Percentiles rank a stretch among this genome's conserved stretches.
Conservation (phyloP, 1,140 invertebrate genomes). For the Drosophila aff. region DNA sequence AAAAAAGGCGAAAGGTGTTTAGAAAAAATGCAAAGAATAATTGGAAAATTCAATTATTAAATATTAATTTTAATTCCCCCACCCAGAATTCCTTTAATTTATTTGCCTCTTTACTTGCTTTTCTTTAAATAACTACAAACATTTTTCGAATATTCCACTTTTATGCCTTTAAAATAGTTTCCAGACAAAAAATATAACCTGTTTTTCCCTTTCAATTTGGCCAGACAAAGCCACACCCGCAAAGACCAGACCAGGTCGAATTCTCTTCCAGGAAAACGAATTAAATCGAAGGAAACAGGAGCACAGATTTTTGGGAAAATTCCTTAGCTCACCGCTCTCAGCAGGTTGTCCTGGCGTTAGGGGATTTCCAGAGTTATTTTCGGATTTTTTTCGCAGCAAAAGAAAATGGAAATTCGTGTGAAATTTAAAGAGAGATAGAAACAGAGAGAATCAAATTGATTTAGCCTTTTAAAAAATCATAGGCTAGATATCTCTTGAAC, state of each 20-base stretch:
- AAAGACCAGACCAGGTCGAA: conserved; percentile 22
- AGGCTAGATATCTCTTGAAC: conserved; percentile 2
- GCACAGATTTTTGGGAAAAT: conserved; percentile 11
- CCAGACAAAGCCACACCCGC: conserved; percentile 8
- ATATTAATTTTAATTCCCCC: neutral
- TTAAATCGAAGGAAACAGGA: conserved; percentile 12
- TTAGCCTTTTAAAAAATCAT: neutral
- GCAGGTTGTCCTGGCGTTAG: conserved; percentile 33
- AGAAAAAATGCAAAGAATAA: neutral
- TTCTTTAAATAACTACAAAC: neutral
- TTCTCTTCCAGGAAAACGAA: conserved; percentile 27
- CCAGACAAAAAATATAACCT: neutral
- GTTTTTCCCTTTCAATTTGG: conserved; percentile 19
- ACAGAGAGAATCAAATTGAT: neutral
- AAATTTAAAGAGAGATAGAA: conserved; percentile 3
- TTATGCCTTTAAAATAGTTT: neutral
- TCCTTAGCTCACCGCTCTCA: conserved; percentile 5
- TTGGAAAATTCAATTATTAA: neutral
- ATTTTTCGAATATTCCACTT: neutral
- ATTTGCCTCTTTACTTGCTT: neutral
- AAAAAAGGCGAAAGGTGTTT: neutral
- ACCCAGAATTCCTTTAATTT: neutral
- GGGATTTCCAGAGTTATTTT: conserved; percentile 8
- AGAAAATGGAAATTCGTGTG: neutral
- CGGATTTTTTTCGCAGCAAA: neutral